Evolutionary conservation across 2,888 invertebrate species (phyloP).

Genomic region (Phyllotreta striolata): DNA sequence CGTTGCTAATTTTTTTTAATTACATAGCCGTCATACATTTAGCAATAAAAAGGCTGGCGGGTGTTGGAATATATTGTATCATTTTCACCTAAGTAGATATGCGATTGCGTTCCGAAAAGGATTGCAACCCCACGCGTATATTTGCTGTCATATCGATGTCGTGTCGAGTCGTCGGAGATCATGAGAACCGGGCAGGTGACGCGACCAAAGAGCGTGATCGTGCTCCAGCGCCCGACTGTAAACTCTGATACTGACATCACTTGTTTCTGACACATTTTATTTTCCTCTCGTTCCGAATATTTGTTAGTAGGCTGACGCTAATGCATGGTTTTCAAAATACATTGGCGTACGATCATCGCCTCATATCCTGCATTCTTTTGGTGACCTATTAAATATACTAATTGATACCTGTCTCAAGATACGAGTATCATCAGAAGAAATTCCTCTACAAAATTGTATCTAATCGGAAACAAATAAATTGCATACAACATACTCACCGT

Average conservation of each 20-base stretch:
- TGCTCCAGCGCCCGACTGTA: conserved; percentile 48
- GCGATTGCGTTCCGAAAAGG: too few species aligned
- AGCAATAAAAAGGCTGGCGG: too few species aligned
- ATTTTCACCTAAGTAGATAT: too few species aligned
- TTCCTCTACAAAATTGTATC: too few species aligned
- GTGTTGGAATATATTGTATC: too few species aligned
- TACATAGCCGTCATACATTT: too few species aligned
- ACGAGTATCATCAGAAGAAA: too few species aligned
- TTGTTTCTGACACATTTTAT: neutral
- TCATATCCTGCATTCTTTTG: neutral
- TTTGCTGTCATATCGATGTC: conserved; percentile 6
- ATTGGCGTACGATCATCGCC: conserved; percentile 2
- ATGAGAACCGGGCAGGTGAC: conserved; percentile 51
- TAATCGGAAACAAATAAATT: too few species aligned
- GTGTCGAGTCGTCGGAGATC: conserved; percentile 47
- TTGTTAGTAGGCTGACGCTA: conserved; percentile 13
- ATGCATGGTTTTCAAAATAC: conserved; percentile 4
- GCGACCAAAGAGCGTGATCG: conserved; percentile 53
- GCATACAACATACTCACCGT: too few species aligned
- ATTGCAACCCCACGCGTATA: neutral
- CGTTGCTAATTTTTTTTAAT: too few species aligned
- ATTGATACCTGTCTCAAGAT: too few species aligned
- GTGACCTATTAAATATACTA: too few species aligned
- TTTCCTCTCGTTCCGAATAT: conserved; percentile 9
- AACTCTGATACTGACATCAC: conserved; percentile 44